These are phyloP conservation scores for Eupeodes latifasciatus DNA, from an alignment of 2,888 invertebrate species.

Conservation along the genomic window DNA sequence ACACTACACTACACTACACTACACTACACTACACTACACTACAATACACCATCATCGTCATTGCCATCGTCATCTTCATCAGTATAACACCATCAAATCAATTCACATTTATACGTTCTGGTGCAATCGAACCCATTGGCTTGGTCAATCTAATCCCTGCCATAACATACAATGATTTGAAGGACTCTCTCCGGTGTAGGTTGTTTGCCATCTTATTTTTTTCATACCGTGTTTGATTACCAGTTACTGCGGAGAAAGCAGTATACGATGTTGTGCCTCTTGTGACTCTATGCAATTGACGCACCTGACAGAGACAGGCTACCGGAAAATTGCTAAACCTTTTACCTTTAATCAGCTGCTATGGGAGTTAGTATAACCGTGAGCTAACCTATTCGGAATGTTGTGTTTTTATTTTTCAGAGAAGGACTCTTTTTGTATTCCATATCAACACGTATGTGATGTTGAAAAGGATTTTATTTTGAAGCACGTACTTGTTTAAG, in stretches of 20 bases:
- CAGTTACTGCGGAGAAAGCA: conserved; percentile 9
- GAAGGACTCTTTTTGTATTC: background rate
- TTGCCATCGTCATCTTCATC: conserved; percentile 37
- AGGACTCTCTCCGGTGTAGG: conserved; percentile 8
- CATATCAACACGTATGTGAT: background rate
- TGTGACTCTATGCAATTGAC: conserved; percentile 11
- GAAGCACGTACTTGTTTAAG: background rate
- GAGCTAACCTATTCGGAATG: background rate
- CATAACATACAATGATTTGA: conserved; percentile 16
- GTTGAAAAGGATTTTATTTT: background rate
- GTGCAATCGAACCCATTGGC: conserved; percentile 54
- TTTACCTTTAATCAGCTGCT: conserved; percentile 31
- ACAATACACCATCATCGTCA: background rate
- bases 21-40: background rate
- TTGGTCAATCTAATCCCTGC: conserved; percentile 58
- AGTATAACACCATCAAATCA: conserved; percentile 42
- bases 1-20: background rate
- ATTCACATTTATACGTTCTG: conserved; percentile 45
- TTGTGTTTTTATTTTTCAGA: background rate
- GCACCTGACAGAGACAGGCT: background rate
- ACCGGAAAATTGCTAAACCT: conserved; percentile 28
- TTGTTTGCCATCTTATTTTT: conserved; percentile 6
- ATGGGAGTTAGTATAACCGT: conserved; percentile 9
- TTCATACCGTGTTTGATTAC: conserved; percentile 30
- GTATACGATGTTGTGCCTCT: background rate